These are phyloP conservation scores for Hemicordylus capensis DNA, from an alignment of 2,113 vertebrate genomes.

Conservation along the genomic window DNA sequence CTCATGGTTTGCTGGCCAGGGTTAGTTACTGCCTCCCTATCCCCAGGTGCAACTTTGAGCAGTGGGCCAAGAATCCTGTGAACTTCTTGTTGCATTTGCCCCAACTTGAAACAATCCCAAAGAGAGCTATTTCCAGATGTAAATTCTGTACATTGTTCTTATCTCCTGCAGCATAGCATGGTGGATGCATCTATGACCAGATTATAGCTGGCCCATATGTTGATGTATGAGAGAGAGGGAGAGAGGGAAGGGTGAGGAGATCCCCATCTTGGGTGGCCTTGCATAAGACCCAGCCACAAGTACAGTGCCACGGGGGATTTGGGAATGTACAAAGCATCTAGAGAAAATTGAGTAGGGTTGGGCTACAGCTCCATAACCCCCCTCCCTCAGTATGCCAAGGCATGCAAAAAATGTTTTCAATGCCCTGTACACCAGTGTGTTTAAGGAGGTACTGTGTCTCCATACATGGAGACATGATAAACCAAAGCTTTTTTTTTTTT, in stretches of 20 bases:
- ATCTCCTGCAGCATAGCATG: background rate
- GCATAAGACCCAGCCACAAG: conserved; percentile 11
- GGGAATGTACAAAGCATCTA: background rate
- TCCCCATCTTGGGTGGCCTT: conserved; percentile 27
- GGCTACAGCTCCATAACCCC: background rate
- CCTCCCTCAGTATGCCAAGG: background rate
- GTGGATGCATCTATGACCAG: background rate
- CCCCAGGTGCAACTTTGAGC: background rate
- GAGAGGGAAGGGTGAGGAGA: background rate
- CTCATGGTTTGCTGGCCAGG: background rate
- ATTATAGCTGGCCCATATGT: background rate
- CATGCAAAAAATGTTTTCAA: background rate
- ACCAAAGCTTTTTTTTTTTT: conserved; percentile 45
- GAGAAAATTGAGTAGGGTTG: background rate
- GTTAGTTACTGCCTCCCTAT: background rate
- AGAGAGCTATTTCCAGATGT: conserved; percentile 24
- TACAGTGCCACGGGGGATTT: conserved; percentile 16
- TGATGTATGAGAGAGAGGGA: background rate
- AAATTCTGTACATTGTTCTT: background rate
- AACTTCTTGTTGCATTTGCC: background rate
- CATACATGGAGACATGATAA: conserved; percentile 58
- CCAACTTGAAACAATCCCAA: conserved; percentile 6
- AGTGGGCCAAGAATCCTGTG: background rate
- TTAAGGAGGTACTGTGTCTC: conserved; percentile 66
- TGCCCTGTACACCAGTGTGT: conserved; percentile 41